These are phyloP conservation scores for Platorchestia sp. DNA, from an alignment of 1,140 invertebrate genomes.

Conservation along the genomic window DNA sequence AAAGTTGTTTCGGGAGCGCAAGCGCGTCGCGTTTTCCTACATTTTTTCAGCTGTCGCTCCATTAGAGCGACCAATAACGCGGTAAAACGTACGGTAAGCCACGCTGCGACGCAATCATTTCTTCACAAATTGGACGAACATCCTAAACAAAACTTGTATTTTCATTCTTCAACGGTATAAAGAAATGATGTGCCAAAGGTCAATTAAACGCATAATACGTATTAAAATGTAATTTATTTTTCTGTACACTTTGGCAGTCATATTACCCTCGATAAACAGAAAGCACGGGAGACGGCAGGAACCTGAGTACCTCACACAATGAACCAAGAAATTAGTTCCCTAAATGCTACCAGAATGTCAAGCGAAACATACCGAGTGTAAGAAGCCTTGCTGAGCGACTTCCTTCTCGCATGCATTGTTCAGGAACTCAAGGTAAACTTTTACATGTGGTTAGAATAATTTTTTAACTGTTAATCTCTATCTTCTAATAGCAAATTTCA, in stretches of 20 bases:
- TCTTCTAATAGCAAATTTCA: background rate
- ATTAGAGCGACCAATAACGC: background rate
- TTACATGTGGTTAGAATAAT: background rate
- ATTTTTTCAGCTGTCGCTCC: background rate
- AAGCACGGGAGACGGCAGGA: background rate
- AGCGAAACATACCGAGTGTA: background rate
- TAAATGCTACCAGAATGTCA: background rate
- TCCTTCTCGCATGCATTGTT: background rate
- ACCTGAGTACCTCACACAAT: background rate
- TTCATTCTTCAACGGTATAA: background rate
- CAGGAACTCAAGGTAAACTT: background rate
- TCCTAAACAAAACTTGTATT: background rate
- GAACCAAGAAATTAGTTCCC: background rate
- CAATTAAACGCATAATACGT: background rate
- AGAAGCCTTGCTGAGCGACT: background rate
- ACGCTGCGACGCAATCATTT: background rate
- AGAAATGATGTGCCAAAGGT: background rate
- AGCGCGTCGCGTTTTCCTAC: background rate
- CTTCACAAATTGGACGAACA: background rate
- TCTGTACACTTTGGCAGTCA: slow-evolving; percentile 42
- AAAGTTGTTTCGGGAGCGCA: background rate
- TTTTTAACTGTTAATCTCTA: background rate
- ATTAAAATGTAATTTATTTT: slow-evolving; percentile 43
- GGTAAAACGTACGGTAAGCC: background rate
- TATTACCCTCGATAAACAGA: background rate